phyloP scores from a whole-genome alignment of 2,797 vertebrate species.

The Pseudomugil tenellus region DNA sequence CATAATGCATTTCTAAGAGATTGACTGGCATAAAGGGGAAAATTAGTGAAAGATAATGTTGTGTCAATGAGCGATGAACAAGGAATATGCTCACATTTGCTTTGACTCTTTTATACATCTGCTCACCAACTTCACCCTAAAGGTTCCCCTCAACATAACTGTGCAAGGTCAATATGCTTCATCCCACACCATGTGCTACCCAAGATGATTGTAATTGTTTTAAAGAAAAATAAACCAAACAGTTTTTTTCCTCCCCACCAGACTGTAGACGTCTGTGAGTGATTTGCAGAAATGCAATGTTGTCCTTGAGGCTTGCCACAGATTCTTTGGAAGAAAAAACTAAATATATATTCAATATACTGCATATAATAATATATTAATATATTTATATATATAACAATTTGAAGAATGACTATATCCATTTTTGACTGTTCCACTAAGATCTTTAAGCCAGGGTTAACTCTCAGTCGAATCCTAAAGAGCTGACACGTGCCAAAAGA shows the following conservation, averaged over 20 bases:
- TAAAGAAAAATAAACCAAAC: background rate
- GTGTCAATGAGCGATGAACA: background rate
- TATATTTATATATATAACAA: background rate
- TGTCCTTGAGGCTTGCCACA: background rate
- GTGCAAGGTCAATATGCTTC: background rate
- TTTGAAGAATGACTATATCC: background rate
- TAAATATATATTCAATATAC: background rate
- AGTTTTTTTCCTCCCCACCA: background rate
- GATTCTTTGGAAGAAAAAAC: background rate
- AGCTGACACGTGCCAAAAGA: background rate
- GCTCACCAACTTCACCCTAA: background rate
- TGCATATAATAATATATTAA: background rate
- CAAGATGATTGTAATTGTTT: conserved; percentile 1
- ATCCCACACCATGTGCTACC: background rate
- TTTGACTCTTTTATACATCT: background rate
- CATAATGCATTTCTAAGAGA: background rate
- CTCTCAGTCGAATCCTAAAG: background rate
- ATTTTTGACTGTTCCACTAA: background rate
- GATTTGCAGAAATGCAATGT: background rate
- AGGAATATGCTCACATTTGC: background rate
- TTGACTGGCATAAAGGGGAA: background rate
- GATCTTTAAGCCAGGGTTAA: background rate
- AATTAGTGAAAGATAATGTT: background rate
- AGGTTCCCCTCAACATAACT: background rate
- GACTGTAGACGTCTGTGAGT: background rate